phyloP scores from a whole-genome alignment of 2,888 invertebrate genomes.

The Leptinotarsa tumamoca region DNA sequence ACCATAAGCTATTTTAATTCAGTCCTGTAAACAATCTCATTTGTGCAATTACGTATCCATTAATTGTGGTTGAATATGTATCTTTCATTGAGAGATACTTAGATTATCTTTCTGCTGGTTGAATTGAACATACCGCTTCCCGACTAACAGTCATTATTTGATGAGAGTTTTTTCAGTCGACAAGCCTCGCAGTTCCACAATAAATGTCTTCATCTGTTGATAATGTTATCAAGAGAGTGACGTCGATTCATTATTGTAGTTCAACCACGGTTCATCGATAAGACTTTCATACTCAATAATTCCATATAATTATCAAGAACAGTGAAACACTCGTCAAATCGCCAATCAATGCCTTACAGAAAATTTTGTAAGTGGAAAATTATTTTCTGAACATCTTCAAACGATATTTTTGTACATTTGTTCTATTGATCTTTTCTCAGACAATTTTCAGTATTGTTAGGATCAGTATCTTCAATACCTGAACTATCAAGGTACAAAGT shows the following conservation, averaged over 20 bases:
- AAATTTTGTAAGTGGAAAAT: too few relatives aligned
- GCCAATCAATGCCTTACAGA: too few relatives aligned
- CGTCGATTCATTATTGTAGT: neutral
- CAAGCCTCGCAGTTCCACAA: neutral
- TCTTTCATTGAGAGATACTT: conserved; percentile 19
- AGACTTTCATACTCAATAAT: neutral
- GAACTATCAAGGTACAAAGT: too few relatives aligned
- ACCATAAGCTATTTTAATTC: conserved; percentile 27
- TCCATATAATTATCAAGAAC: too few relatives aligned
- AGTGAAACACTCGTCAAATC: too few relatives aligned
- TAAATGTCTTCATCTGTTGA: conserved; percentile 16
- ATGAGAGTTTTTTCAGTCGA: neutral
- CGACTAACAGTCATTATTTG: neutral
- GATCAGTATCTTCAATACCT: too few relatives aligned
- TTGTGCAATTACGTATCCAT: conserved; percentile 23
- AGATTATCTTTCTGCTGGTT: conserved; percentile 6
- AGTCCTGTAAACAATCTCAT: conserved; percentile 30
- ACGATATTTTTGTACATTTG: too few relatives aligned
- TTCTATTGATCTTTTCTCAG: too few relatives aligned
- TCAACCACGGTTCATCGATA: neutral
- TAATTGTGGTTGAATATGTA: conserved; percentile 30
- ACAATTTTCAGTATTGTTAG: too few relatives aligned
- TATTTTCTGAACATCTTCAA: too few relatives aligned
- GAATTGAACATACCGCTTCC: neutral
- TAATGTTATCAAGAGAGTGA: conserved; percentile 21